Evolutionary conservation across 2,797 vertebrate species (phyloP).

Genomic region (Valencia hispanica): DNA sequence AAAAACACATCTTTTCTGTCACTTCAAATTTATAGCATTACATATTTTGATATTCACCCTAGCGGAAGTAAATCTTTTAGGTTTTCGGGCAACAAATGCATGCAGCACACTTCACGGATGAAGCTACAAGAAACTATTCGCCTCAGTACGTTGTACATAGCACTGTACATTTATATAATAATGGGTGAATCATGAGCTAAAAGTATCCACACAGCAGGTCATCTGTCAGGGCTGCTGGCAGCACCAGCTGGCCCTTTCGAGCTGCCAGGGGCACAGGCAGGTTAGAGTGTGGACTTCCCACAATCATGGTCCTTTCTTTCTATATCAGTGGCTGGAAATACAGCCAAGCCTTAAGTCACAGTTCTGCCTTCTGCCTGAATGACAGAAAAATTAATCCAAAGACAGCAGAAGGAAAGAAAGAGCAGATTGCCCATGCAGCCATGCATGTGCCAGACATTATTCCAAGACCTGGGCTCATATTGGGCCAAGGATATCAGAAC

Average conservation of each 20-base stretch:
- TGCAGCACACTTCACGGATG: not conserved
- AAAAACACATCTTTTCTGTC: not conserved
- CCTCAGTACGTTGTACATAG: slow-evolving; percentile 28
- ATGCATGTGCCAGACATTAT: slow-evolving; percentile 63
- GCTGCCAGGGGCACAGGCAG: slow-evolving; percentile 74
- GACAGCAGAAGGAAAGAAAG: slow-evolving; percentile 72
- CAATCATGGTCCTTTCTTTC: slow-evolving; percentile 56
- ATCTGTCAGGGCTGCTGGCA: slow-evolving; percentile 73
- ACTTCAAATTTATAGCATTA: not conserved
- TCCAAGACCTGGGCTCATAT: slow-evolving; percentile 61
- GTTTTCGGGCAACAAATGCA: not conserved
- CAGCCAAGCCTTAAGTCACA: slow-evolving; percentile 59
- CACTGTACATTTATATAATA: slow-evolving; percentile 58
- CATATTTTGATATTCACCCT: not conserved
- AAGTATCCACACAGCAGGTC: slow-evolving; percentile 75
- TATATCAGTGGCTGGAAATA: slow-evolving; percentile 58
- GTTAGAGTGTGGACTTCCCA: slow-evolving; percentile 71
- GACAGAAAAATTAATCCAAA: slow-evolving; percentile 52
- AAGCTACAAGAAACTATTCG: slow-evolving; percentile 1
- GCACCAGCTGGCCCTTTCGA: slow-evolving; percentile 73
- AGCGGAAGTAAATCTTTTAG: not conserved
- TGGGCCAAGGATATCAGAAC: slow-evolving; percentile 65
- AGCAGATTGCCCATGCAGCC: slow-evolving; percentile 65
- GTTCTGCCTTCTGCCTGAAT: slow-evolving; percentile 50
- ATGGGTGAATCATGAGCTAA: slow-evolving; percentile 74